phyloP scores from a whole-genome alignment of 23 tunicate species.

The Ciona savignyi region DNA sequence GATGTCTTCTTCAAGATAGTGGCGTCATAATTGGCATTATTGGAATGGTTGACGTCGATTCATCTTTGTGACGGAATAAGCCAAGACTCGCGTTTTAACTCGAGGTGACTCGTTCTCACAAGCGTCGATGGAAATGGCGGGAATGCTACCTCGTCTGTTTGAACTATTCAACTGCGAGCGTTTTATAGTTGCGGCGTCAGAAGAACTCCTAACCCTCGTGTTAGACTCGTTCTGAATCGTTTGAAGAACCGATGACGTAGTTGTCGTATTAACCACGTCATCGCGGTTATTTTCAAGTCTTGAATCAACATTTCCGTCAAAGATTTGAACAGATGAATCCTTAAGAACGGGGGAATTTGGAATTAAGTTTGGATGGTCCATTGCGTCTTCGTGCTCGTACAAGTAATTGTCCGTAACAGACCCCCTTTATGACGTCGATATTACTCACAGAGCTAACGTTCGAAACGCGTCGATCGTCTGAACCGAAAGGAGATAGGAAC shows the following conservation, averaged over 20 bases:
- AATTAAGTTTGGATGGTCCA: not conserved
- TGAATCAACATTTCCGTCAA: not conserved
- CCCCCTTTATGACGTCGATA: not conserved
- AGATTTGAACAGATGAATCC: too few species aligned
- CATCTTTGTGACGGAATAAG: not conserved
- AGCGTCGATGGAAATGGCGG: not conserved
- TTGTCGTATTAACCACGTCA: not conserved
- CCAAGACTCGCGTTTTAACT: not conserved
- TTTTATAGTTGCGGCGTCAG: not conserved
- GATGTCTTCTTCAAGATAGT: too few species aligned
- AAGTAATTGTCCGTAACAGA: not conserved
- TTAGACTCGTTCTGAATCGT: not conserved
- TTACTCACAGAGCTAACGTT: not conserved
- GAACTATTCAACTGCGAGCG: not conserved
- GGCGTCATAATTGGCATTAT: too few species aligned
- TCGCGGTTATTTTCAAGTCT: not conserved
- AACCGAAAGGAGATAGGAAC: not conserved
- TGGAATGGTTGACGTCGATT: too few species aligned
- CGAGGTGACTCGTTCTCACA: not conserved
- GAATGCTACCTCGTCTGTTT: not conserved
- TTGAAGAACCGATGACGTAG: not conserved
- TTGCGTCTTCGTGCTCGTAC: not conserved
- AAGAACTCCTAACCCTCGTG: not conserved
- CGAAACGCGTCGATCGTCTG: not conserved
- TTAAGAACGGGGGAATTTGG: not conserved